Base-by-base conservation (phyloP, 2,113 vertebrate genomes). In the Phaethornis superciliosus region DNA sequence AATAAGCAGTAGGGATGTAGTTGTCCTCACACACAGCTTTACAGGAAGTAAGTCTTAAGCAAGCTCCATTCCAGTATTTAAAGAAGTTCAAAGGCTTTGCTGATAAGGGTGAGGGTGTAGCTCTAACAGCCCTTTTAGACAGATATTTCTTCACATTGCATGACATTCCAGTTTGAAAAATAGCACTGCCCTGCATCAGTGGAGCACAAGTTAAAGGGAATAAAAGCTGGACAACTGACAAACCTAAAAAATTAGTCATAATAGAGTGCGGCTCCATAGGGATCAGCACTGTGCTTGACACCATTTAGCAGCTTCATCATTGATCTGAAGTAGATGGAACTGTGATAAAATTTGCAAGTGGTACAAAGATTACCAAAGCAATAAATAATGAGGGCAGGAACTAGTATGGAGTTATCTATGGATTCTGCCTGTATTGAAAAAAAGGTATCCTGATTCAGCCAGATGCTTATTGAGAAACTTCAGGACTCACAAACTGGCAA, bases 231-330 rank as follows among this genome's bases (percentile, higher is more conserved):
- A 76, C 88, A 91, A 78, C 76, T 81, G 92, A 86, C 82, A 93
- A 94, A 95, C 56, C 63, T 93, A 67, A 94, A 96, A 92, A 95
- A 88, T 92, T 77, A 95, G 88, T 93, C 26, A 74, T 83, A 92
- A 81, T 85, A 95, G 90, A 96, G 82, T 78, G 64, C 47, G 49
- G 72, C 85, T 95, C 90, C 56, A 8, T 67, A 81, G 76, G 64
- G 75, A 93, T 96, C 92, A 94, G 81, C 75, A 58, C 85, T 80
- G 75, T 82, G 85, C 85, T 92, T 96, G 92, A 89, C 87, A 93
- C 85, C 88, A 32, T 96, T 96, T 94, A 94, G 85, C 67, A 79
- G 81, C 85, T 94, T 79, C 55, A 65, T 83, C 81, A 80, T 95
- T 94, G 93, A 85, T 93, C 88, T 89, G 62, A 80, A 89, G 70